These are phyloP conservation scores for Anolis carolinensis DNA, from an alignment of 2,113 vertebrate genomes.

Conservation along the genomic window DNA sequence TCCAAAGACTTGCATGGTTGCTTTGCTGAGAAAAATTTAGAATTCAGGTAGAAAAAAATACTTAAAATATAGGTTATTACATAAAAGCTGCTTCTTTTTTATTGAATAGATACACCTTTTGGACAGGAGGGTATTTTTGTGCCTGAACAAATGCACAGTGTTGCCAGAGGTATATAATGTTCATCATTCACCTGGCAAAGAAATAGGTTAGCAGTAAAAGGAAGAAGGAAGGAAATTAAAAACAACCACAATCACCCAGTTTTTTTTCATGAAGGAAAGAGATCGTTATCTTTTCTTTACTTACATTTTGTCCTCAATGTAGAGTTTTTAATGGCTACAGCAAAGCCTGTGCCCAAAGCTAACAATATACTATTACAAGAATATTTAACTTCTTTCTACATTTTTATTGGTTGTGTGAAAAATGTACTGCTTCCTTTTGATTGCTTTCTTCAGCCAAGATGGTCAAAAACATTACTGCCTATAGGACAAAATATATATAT, in stretches of 20 bases:
- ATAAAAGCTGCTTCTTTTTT: conserved; percentile 50
- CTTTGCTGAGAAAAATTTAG: conserved; percentile 38
- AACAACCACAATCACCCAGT: conserved; percentile 22
- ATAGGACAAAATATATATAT: not conserved
- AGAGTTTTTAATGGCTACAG: fast-evolving
- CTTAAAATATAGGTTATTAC: conserved; percentile 21
- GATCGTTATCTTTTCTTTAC: not conserved
- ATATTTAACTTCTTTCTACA: conserved; percentile 3
- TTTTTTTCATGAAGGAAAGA: conserved; percentile 23
- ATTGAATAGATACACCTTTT: conserved; percentile 34
- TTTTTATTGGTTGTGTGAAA: conserved; percentile 7
- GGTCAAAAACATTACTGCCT: not conserved
- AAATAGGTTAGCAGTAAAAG: conserved; percentile 13
- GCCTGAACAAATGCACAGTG: conserved; percentile 49
- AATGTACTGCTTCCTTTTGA: conserved; percentile 7
- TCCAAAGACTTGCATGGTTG: conserved; percentile 7
- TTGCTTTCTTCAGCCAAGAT: not conserved
- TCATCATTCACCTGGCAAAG: conserved; percentile 14
- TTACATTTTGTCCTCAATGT: conserved; percentile 31
- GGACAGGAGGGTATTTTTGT: conserved; percentile 23
- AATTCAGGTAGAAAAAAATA: conserved; percentile 43
- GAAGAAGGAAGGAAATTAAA: conserved; percentile 19
- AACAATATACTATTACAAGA: conserved; percentile 28
- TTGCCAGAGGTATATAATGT: conserved; percentile 34
- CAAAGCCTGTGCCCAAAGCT: conserved; percentile 39